These are phyloP conservation scores for Trididemnum nubilum DNA, from an alignment of 23 tunicate genomes.

Conservation along the genomic window DNA sequence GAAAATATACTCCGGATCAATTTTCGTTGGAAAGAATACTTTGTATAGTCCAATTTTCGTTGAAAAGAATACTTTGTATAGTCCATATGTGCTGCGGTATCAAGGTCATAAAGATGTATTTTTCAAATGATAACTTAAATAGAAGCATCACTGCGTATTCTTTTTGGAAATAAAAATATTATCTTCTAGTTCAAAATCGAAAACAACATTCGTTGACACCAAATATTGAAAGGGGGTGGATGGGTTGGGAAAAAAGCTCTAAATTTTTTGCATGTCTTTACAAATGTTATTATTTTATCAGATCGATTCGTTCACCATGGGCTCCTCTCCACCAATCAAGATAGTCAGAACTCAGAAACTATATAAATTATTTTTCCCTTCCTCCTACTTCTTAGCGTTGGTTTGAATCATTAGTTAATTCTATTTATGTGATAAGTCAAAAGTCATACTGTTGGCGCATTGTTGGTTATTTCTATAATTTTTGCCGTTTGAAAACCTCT, in stretches of 20 bases:
- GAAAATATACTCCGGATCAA: neutral
- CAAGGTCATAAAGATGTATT: neutral
- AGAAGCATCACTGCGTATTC: neutral
- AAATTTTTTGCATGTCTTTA: neutral
- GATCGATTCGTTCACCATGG: neutral
- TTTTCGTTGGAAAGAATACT: too few relatives aligned
- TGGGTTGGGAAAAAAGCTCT: neutral
- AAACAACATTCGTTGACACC: neutral
- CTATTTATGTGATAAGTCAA: neutral
- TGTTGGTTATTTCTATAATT: neutral
- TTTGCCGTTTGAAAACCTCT: neutral
- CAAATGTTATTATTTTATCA: neutral
- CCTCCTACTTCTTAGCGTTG: neutral
- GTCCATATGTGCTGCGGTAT: neutral
- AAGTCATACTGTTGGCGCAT: constrained; percentile 1
- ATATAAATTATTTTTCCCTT: neutral
- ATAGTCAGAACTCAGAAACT: neutral
- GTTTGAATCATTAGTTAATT: neutral
- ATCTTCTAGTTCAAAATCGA: neutral
- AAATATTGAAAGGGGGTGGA: neutral
- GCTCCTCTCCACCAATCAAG: neutral
- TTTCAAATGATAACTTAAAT: neutral
- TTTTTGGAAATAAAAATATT: neutral
- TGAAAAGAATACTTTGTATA: neutral
- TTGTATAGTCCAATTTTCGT: too few relatives aligned